These are phyloP conservation scores for Ecliptopera silaceata DNA, from an alignment of 2,888 invertebrate species.

Conservation along the genomic window DNA sequence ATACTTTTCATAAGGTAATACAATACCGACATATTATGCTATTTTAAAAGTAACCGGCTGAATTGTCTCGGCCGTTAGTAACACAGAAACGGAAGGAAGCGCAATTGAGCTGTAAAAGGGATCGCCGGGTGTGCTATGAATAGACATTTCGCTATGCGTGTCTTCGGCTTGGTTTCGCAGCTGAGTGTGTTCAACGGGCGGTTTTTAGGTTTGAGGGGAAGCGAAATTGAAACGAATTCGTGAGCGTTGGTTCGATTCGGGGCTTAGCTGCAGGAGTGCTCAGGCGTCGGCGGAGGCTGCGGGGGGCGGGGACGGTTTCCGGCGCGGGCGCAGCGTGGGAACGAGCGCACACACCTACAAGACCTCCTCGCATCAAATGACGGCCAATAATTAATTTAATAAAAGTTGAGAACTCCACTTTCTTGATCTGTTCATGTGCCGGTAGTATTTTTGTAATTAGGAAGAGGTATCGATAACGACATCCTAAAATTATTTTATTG, in stretches of 20 bases:
- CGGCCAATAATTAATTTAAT: constrained; percentile 79
- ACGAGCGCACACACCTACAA: constrained; percentile 73
- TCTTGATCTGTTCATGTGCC: constrained; percentile 41
- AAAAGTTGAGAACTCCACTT: constrained; percentile 62
- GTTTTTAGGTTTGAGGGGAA: constrained; percentile 61
- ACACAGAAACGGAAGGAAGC: constrained; percentile 65
- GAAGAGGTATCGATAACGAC: constrained; percentile 7
- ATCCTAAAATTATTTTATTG: constrained; percentile 13
- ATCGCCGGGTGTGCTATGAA: constrained; percentile 58
- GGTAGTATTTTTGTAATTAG: constrained; percentile 23
- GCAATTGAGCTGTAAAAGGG: constrained; percentile 62
- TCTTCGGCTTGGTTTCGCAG: constrained; percentile 64
- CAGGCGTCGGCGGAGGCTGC: constrained; percentile 49
- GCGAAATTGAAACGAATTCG: constrained; percentile 55
- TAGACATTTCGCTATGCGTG: constrained; percentile 73
- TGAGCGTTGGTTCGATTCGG: constrained; percentile 70
- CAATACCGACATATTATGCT: constrained; percentile 33
- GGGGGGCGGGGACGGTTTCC: constrained; percentile 63
- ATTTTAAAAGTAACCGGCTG: constrained; percentile 33
- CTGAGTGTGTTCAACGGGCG: constrained; percentile 59
- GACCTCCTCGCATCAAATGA: constrained; percentile 73
- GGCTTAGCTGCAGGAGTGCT: constrained; percentile 64
- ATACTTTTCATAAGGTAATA: constrained; percentile 15
- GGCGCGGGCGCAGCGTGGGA: constrained; percentile 80
- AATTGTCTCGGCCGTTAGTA: constrained; percentile 28